Evolutionary conservation across 2,888 invertebrate species (phyloP), one percentile per base, ranked within the genome.

Genomic region (Chromoteleia sp.): DNA sequence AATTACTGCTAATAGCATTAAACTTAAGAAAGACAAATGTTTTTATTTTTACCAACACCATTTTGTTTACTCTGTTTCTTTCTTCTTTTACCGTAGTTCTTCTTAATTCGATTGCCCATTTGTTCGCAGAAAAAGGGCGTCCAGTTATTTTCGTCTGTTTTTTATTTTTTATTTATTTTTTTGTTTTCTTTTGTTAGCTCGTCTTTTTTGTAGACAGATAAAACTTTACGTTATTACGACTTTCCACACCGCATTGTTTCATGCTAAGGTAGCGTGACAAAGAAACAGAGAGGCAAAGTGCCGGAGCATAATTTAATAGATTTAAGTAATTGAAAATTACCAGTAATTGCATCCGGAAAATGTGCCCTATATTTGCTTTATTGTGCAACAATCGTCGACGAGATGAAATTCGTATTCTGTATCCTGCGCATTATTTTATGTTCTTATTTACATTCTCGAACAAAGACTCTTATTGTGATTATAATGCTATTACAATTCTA

Each of bases 101-200:
- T 82, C 70, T 82, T 82, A 78, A 78, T 78, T 78, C 78, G 74
- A 74, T 82, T 82, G 70, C 77, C 58, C 63, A 74, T 77, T 76
- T 61, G 78, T 73, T 61, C 41, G 15, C 54, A 2, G 61, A 68
- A 73, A 63, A 81, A 61, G 48, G 41, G 25, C 67, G 74, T 59
- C 63, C 68, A 50, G 45, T 54, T 73, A 45, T 33, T 70, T 36
- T 56, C 15, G 8, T 15, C 30, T 33, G 7, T 21, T 48, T 68
- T 63, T 68, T 21, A 1, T 33, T 10, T 21, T 52, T 41, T 30
- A 21, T 19, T 70, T 10, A 10, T 68, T 68, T 45, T n/a, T 36
- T 17, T 29, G 67, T 12, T 68, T 43, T 43, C 19, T 19, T 45
- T 67, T 39, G 39, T 39, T 29, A 4, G 8, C 21, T 48, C 6